A percentile compares a stretch with the other conserved stretches of the same genome.
phyloP scores from a whole-genome alignment of 1,140 invertebrate species.

The Parapsyche elsis region DNA sequence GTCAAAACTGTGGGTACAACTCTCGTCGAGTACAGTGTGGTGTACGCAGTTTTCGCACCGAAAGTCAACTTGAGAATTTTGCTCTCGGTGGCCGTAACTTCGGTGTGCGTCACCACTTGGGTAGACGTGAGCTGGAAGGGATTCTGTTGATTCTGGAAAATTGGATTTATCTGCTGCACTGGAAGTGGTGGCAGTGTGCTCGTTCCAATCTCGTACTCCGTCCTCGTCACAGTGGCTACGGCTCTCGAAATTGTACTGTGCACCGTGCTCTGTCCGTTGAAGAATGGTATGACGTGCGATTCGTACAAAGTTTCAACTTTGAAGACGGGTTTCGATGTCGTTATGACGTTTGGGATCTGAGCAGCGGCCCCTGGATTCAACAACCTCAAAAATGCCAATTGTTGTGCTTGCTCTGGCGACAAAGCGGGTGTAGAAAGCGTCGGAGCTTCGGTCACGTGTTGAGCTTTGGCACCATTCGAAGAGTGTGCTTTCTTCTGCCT shows the following conservation, averaged over 20 bases:
- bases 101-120: conserved; percentile 81
- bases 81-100: conserved; percentile 83
- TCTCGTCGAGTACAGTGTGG: conserved; percentile 85
- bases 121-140: conserved; percentile 85
- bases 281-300: conserved; percentile 81
- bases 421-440: conserved; percentile 66
- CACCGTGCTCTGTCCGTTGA: conserved; percentile 78
- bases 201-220: conserved; percentile 79
- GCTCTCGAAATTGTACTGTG: conserved; percentile 81
- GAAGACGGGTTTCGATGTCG: conserved; percentile 79
- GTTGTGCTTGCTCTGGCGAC: conserved; percentile 79
- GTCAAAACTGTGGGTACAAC: conserved; percentile 86
- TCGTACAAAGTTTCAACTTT: conserved; percentile 83
- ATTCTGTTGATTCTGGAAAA: conserved; percentile 70
- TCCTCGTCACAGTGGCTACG: conserved; percentile 79
- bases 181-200: conserved; percentile 73
- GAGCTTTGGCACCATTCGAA: conserved; percentile 63
- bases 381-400: conserved; percentile 76
- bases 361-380: conserved; percentile 75
- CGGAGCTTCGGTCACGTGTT: conserved; percentile 65
- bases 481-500: conserved; percentile 71
- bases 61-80: conserved; percentile 88
- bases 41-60: conserved; percentile 88
- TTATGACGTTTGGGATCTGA: conserved; percentile 75
- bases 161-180: conserved; percentile 66